Conservation (phyloP, 2,888 invertebrate genomes). For the Diabrotica balteata region DNA sequence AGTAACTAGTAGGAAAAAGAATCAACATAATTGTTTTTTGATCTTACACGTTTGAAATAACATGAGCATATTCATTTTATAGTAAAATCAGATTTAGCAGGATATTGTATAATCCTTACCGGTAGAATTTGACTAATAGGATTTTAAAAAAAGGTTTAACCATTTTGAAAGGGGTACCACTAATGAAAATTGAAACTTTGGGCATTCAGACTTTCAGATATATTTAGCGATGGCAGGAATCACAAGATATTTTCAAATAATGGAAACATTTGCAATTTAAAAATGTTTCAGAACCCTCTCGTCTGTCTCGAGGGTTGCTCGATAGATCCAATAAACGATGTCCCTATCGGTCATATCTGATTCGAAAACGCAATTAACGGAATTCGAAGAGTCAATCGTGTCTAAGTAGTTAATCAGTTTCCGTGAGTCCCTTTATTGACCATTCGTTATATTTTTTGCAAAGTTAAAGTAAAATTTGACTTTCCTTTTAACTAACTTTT, state of each 20-base stretch:
- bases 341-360: slow-evolving; percentile 28
- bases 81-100: no score
- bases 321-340: slow-evolving; percentile 16
- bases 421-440: not conserved
- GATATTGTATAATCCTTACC: no score
- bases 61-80: no score
- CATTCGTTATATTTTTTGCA: no score
- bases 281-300: slow-evolving; percentile 15
- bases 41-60: no score
- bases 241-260: slow-evolving; percentile 13
- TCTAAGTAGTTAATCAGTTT: slow-evolving; percentile 33
- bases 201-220: slow-evolving; percentile 17
- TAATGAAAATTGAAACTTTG: slow-evolving; percentile 32
- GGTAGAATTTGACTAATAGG: no score
- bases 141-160: not conserved
- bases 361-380: slow-evolving; percentile 30
- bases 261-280: slow-evolving; percentile 21
- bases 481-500: no score
- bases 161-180: not conserved
- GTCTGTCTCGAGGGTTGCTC: slow-evolving; percentile 15
- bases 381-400: slow-evolving; percentile 32
- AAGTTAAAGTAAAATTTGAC: no score
- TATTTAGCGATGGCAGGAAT: slow-evolving; percentile 4
- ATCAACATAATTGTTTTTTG: no score
- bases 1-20: no score